A percentile compares a stretch with the other conserved stretches of the same genome.
These are phyloP conservation scores for Trematocara nigrifrons DNA, from an alignment of 2,113 vertebrate species.

Conservation along the genomic window DNA sequence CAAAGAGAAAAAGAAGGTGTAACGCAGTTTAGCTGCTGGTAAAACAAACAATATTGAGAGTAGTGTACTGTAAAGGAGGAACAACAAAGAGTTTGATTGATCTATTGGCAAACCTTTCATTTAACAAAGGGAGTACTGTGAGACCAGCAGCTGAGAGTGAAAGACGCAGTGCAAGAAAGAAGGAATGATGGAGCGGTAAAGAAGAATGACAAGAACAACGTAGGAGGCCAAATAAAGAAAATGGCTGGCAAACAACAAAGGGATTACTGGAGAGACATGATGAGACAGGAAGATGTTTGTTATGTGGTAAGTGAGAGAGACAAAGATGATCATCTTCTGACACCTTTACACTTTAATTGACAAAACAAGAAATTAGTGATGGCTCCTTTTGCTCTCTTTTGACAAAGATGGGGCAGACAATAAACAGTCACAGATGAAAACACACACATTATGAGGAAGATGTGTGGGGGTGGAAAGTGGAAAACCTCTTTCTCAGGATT, in stretches of 20 bases:
- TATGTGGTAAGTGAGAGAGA: conserved; percentile 40
- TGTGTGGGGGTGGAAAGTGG: neutral
- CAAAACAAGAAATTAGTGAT: conserved; percentile 64
- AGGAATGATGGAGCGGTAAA: conserved; percentile 29
- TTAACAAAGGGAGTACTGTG: conserved; percentile 63
- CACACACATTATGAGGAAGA: neutral
- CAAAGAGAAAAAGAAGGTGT: conserved; percentile 39
- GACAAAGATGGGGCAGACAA: neutral
- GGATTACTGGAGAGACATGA: conserved; percentile 56
- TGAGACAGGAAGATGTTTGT: conserved; percentile 50
- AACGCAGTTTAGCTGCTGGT: conserved; percentile 65
- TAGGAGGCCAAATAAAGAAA: conserved; percentile 56
- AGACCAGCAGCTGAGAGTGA: conserved; percentile 27
- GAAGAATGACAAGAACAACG: conserved; percentile 44
- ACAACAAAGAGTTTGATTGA: conserved; percentile 52
- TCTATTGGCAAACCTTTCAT: conserved; percentile 60
- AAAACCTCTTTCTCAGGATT: neutral
- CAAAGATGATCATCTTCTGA: conserved; percentile 56
- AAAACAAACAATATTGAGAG: conserved; percentile 78
- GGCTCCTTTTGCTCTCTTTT: conserved; percentile 40
- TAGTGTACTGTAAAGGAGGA: conserved; percentile 40
- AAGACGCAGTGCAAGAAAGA: conserved; percentile 12
- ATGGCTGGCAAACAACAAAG: conserved; percentile 62
- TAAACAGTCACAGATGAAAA: conserved; percentile 6
- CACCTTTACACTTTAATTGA: conserved; percentile 66